Evolutionary conservation across 2,797 vertebrate genomes (phyloP).

Genomic region (Chanos chanos): DNA sequence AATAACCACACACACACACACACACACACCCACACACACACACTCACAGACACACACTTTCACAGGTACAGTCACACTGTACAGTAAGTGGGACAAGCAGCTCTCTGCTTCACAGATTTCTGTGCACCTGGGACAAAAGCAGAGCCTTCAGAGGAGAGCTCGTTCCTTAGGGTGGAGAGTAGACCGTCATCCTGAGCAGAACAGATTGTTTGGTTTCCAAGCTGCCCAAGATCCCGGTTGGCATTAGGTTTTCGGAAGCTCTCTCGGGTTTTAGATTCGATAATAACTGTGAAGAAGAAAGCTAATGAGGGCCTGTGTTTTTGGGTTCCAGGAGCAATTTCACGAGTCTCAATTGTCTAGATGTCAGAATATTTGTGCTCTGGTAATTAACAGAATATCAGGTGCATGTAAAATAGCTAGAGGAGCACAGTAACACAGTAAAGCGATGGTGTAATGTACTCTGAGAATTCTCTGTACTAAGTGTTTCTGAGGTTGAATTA

Average conservation of each 20-base stretch:
- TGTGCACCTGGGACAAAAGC: slow-evolving; percentile 66
- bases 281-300: slow-evolving; percentile 29
- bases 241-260: slow-evolving; percentile 8
- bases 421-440: too few relatives aligned
- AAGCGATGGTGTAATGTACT: too few relatives aligned
- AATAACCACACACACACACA: slow-evolving; percentile 1
- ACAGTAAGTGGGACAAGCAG: slow-evolving; percentile 75
- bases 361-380: too few relatives aligned
- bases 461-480: too few relatives aligned
- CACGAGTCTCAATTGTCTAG: too few relatives aligned
- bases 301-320: slow-evolving; percentile 37
- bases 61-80: slow-evolving; percentile 60
- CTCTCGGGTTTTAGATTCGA: slow-evolving; percentile 10
- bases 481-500: too few relatives aligned
- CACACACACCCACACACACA: slow-evolving; percentile 27
- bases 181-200: slow-evolving; percentile 14
- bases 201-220: slow-evolving; percentile 20
- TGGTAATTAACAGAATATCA: too few relatives aligned
- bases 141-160: slow-evolving; percentile 54
- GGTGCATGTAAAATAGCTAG: too few relatives aligned
- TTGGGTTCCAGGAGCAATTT: too few relatives aligned
- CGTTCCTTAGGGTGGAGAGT: slow-evolving; percentile 21
- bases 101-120: slow-evolving; percentile 74
- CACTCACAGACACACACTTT: slow-evolving; percentile 7
- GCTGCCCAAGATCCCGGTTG: slow-evolving; percentile 13